phyloP scores from a whole-genome alignment of 1,140 invertebrate genomes.

The Drosophila leontia region DNA sequence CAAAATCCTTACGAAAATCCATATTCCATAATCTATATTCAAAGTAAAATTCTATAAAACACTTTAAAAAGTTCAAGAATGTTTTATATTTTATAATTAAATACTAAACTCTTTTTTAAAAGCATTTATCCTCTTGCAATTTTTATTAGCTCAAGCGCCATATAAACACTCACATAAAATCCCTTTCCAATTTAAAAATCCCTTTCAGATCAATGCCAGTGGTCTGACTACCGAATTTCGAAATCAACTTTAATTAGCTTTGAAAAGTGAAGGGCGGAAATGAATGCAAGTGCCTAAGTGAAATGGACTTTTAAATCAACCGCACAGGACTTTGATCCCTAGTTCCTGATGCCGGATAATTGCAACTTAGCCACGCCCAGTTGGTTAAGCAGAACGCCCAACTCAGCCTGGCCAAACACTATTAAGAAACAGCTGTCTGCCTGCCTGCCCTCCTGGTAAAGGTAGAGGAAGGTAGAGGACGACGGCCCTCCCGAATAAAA shows the following conservation, averaged over 20 bases:
- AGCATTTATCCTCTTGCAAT: background rate
- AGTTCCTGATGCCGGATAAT: conserved; percentile 62
- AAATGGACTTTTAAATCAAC: conserved; percentile 69
- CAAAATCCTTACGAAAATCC: too few species aligned
- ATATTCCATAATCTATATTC: too few species aligned
- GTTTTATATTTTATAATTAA: background rate
- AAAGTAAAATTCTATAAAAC: background rate
- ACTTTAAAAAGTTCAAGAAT: background rate
- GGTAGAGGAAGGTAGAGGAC: conserved; percentile 16
- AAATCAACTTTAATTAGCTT: conserved; percentile 75
- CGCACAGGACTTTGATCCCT: conserved; percentile 40
- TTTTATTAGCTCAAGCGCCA: background rate
- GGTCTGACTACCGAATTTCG: conserved; percentile 6
- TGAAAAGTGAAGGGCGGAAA: conserved; percentile 53
- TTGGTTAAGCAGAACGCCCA: conserved; percentile 68
- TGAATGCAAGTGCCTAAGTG: conserved; percentile 54
- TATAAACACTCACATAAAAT: background rate
- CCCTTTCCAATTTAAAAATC: conserved; percentile 2
- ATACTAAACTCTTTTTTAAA: too few species aligned
- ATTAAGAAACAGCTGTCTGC: conserved; percentile 42
- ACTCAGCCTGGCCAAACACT: conserved; percentile 49
- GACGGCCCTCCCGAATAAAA: conserved; percentile 70
- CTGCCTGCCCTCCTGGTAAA: background rate
- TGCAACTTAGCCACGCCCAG: conserved; percentile 79
- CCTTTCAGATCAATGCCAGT: background rate